A percentile compares a stretch with the other conserved stretches of the same genome.
Evolutionary conservation across 2,797 vertebrate species (phyloP).

Genomic region (Melopsittacus undulatus): DNA sequence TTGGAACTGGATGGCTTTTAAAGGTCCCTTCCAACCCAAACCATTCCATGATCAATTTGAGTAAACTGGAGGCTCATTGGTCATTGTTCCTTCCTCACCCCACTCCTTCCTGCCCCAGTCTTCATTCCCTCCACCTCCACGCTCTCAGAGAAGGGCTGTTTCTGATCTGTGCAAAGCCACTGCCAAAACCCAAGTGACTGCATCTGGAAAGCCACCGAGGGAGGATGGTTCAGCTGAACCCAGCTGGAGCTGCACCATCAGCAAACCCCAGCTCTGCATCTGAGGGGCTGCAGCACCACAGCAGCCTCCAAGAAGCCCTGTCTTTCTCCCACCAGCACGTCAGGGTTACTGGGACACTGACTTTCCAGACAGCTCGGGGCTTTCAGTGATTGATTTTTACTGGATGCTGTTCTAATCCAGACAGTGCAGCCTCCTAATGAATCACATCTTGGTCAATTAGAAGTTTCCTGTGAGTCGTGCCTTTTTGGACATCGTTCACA

Average conservation of each 20-base stretch:
- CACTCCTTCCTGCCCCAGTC: background rate
- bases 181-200: background rate
- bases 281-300: background rate
- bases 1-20: background rate
- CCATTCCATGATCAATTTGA: background rate
- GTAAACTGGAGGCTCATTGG: background rate
- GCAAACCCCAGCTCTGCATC: background rate
- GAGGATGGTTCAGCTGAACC: background rate
- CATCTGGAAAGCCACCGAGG: background rate
- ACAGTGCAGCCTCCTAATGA: background rate
- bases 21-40: background rate
- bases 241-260: background rate
- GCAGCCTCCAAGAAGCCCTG: background rate
- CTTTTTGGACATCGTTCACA: background rate
- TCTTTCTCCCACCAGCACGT: fast-evolving
- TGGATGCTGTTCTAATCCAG: background rate
- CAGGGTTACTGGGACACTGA: background rate
- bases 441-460: background rate
- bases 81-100: background rate
- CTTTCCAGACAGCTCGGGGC: background rate
- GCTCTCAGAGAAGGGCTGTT: background rate
- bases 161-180: background rate
- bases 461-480: background rate
- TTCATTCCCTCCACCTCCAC: background rate
- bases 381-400: background rate